Percentiles rank a stretch among this genome's conserved stretches.
These are phyloP conservation scores for Cybosia mesomella DNA, from an alignment of 2,888 invertebrate genomes.

Conservation along the genomic window DNA sequence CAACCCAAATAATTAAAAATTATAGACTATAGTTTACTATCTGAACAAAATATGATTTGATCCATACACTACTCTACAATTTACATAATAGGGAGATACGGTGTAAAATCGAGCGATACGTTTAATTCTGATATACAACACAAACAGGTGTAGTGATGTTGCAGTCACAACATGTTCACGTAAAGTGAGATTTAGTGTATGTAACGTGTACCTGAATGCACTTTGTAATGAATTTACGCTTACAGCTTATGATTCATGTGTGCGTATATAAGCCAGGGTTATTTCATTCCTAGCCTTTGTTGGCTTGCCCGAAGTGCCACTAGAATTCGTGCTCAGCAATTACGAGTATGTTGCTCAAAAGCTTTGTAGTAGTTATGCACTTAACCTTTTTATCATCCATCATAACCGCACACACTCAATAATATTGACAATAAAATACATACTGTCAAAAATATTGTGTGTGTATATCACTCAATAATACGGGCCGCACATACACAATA, in stretches of 20 bases:
- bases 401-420: too few species aligned
- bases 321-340: background rate
- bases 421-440: too few species aligned
- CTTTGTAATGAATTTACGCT: conserved; percentile 31
- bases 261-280: background rate
- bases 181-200: conserved; percentile 29
- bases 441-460: too few species aligned
- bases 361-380: background rate
- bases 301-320: background rate
- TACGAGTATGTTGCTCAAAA: background rate
- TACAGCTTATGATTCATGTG: conserved; percentile 17
- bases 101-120: conserved; percentile 13
- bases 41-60: background rate
- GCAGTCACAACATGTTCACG: conserved; percentile 3
- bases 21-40: background rate
- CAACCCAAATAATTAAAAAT: background rate
- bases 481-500: too few species aligned
- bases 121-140: conserved; percentile 16
- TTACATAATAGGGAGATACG: background rate
- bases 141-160: conserved; percentile 15
- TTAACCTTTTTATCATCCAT: too few species aligned
- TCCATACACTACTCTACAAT: background rate
- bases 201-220: conserved; percentile 19
- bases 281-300: conserved; percentile 4
- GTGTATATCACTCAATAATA: too few species aligned